phyloP scores from a whole-genome alignment of 2,113 vertebrate species.

The Passerina amoena region DNA sequence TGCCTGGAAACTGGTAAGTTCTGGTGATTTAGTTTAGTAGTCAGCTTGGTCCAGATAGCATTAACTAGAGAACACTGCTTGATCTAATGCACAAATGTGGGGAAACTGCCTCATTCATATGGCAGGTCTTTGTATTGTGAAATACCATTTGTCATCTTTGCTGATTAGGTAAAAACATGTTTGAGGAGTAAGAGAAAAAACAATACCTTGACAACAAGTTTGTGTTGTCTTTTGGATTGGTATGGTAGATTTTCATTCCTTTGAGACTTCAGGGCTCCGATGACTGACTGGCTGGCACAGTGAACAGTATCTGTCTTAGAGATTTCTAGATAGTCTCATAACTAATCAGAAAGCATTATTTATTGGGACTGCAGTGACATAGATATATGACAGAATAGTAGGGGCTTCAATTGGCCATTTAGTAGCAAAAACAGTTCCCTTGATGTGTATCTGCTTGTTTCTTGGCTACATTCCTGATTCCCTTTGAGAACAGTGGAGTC shows the following conservation, averaged over 20 bases:
- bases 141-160: neutral
- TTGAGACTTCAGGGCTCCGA: neutral
- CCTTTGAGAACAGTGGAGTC: slow-evolving; percentile 1
- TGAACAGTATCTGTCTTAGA: neutral
- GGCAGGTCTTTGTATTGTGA: neutral
- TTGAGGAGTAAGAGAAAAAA: neutral
- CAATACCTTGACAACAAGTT: neutral
- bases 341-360: slow-evolving; percentile 16
- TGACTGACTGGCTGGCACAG: neutral
- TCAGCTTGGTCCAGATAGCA: neutral
- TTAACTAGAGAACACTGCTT: neutral
- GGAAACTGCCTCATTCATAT: fast-evolving
- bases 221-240: neutral
- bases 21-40: neutral
- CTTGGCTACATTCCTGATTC: slow-evolving; percentile 6
- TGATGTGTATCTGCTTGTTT: slow-evolving; percentile 45
- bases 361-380: neutral
- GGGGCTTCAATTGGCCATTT: slow-evolving; percentile 18
- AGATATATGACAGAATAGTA: neutral
- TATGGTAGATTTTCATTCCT: neutral
- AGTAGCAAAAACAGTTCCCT: slow-evolving; percentile 27
- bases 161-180: neutral
- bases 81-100: neutral
- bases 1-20: neutral
- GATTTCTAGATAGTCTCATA: slow-evolving; percentile 12